Evolutionary conservation across 2,797 vertebrate genomes (phyloP).

Genomic region (Lophura swinhoii): DNA sequence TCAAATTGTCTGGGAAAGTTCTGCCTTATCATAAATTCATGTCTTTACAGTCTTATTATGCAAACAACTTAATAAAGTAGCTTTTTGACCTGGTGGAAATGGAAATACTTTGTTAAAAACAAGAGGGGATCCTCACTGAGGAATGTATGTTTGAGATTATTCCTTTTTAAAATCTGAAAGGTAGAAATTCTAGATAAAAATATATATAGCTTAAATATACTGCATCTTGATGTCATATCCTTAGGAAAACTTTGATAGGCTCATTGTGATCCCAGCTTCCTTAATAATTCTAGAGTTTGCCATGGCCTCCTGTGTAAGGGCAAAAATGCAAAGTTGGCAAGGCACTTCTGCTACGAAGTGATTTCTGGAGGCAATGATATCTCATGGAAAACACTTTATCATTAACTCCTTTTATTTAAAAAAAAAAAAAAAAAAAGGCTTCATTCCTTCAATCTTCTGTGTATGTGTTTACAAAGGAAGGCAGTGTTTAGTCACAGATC

Average conservation of each 20-base stretch:
- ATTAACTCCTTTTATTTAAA: background rate
- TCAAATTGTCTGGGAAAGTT: background rate
- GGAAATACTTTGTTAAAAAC: background rate
- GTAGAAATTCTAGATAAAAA: background rate
- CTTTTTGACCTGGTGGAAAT: background rate
- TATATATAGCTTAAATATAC: background rate
- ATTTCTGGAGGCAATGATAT: background rate
- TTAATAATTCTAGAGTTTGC: background rate
- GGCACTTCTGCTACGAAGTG: background rate
- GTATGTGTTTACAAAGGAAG: background rate
- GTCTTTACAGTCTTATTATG: background rate
- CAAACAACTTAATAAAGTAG: background rate
- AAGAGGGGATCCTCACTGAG: background rate
- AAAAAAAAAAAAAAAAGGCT: no score
- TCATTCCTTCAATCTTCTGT: background rate
- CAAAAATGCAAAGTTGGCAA: background rate
- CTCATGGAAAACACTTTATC: background rate
- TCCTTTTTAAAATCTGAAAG: background rate
- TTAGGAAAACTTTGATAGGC: background rate
- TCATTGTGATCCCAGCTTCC: background rate
- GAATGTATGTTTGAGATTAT: background rate
- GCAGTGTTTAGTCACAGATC: background rate
- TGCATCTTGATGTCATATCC: background rate
- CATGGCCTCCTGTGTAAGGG: background rate
- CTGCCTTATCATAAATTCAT: background rate